These are phyloP conservation scores for Xylocopa sonorina DNA, from an alignment of 1,140 invertebrate genomes.

Conservation along the genomic window DNA sequence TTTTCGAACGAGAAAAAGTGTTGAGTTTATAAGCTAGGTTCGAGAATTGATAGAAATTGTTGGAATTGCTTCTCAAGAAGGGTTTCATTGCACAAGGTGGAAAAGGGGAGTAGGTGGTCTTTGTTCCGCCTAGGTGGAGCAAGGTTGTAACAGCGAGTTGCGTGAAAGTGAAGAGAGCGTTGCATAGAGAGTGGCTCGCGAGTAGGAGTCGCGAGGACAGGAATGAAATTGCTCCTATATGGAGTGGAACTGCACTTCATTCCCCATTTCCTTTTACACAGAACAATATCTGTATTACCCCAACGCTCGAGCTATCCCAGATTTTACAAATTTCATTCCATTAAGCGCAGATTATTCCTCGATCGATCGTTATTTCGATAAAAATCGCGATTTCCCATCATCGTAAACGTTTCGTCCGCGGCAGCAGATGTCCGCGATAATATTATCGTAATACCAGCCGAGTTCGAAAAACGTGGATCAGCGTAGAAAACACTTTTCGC, in stretches of 20 bases:
- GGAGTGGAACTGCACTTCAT: neutral
- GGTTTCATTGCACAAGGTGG: neutral
- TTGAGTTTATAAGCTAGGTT: no score
- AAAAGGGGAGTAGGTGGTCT: neutral
- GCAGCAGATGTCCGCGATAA: neutral
- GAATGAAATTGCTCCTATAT: neutral
- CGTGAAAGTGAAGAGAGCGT: constrained; percentile 22
- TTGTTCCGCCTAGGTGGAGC: neutral
- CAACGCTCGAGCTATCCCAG: no score
- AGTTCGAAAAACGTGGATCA: constrained; percentile 16
- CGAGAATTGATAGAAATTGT: neutral
- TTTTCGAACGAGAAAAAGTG: no score
- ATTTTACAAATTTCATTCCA: no score
- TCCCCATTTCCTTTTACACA: neutral
- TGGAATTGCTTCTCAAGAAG: neutral
- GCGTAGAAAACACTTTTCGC: constrained; percentile 41
- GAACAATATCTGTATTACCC: no score
- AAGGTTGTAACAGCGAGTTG: neutral
- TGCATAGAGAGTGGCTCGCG: neutral
- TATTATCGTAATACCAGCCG: constrained; percentile 19
- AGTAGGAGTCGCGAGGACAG: neutral
- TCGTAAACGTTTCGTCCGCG: neutral
- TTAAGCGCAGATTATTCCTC: no score
- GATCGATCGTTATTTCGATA: neutral
- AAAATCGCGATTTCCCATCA: neutral